These are phyloP conservation scores for Solenopsis fugax DNA, from an alignment of 1,140 invertebrate genomes.

Conservation along the genomic window DNA sequence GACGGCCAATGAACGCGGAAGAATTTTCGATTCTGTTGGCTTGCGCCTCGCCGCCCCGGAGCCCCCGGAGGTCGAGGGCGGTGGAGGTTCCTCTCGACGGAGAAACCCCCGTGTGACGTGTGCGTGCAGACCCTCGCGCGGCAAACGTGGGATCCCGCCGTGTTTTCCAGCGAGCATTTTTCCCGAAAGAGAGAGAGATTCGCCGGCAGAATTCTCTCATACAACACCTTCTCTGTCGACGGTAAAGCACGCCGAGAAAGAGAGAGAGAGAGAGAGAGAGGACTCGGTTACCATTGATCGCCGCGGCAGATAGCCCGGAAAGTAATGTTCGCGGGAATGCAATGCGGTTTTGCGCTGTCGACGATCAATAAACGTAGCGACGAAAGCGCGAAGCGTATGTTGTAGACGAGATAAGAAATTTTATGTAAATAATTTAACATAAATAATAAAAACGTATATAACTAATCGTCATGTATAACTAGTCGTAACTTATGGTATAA, in stretches of 20 bases:
- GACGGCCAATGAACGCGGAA: constrained; percentile 80
- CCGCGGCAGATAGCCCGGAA: constrained; percentile 38
- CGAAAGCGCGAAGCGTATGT: neutral
- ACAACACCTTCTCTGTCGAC: neutral
- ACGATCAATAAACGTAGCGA: constrained; percentile 26
- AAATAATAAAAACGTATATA: neutral
- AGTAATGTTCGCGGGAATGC: constrained; percentile 38
- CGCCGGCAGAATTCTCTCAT: neutral
- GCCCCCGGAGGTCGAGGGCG: constrained; percentile 29
- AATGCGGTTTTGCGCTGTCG: constrained; percentile 9
- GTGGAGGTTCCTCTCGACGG: neutral
- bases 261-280: neutral
- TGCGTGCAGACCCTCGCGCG: neutral
- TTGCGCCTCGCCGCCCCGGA: constrained; percentile 16
- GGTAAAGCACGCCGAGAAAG: constrained; percentile 33
- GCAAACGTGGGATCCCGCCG: constrained; percentile 28
- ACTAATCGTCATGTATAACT: neutral
- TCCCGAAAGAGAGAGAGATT: neutral
- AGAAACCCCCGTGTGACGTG: neutral
- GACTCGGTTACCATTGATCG: constrained; percentile 54
- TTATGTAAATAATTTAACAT: neutral
- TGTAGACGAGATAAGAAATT: neutral
- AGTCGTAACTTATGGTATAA: neutral
- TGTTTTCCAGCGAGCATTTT: constrained; percentile 35
- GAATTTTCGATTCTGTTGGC: constrained; percentile 75